Evolutionary conservation across 2,797 vertebrate genomes (phyloP).

Genomic region (Vultur gryphus): DNA sequence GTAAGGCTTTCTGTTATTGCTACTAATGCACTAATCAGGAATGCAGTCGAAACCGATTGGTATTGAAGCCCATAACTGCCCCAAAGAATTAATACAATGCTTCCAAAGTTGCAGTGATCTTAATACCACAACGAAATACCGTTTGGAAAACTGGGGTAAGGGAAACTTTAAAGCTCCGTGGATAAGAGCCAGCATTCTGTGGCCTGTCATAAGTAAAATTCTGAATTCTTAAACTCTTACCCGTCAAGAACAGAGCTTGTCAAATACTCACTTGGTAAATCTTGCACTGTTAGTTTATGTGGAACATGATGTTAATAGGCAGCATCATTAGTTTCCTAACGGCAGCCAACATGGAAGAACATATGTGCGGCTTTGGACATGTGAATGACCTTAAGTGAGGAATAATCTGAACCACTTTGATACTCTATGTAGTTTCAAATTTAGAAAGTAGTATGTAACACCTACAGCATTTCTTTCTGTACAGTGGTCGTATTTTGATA

Average conservation of each 20-base stretch:
- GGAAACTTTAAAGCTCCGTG: not conserved
- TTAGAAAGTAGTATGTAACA: not conserved
- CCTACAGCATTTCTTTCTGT: not conserved
- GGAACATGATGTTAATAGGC: not conserved
- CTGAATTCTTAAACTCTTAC: not conserved
- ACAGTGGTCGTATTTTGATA: not conserved
- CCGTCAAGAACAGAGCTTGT: not conserved
- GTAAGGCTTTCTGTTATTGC: conserved; percentile 87
- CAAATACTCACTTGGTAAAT: not conserved
- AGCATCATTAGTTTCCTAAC: not conserved
- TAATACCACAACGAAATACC: not conserved
- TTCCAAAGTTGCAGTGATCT: conserved; percentile 11
- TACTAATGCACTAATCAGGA: conserved; percentile 75
- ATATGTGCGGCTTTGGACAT: not conserved
- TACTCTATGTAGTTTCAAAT: not conserved
- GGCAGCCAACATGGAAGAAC: not conserved
- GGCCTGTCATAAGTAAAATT: not conserved
- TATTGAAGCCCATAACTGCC: not conserved
- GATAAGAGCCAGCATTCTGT: rapidly evolving
- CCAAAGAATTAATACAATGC: not conserved
- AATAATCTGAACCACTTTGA: not conserved
- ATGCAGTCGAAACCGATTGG: not conserved
- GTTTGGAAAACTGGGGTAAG: not conserved
- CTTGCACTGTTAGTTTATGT: not conserved
- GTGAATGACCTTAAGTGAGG: not conserved